Evolutionary conservation across 2,888 invertebrate species (phyloP), one percentile per base, ranked within the genome.

Genomic region (Gymnoscelis rufifasciata): DNA sequence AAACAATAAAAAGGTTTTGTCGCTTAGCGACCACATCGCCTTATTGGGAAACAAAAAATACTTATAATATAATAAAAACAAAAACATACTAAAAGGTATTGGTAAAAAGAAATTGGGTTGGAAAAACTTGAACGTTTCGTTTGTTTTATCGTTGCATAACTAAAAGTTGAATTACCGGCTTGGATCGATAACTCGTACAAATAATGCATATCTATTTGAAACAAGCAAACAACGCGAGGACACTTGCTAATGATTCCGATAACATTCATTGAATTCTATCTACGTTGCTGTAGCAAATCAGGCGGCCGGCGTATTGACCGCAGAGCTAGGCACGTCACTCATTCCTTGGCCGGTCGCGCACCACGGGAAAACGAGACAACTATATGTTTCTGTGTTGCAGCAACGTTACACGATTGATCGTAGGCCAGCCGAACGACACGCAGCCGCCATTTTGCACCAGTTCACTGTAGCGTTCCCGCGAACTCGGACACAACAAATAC

Each of bases 391-490:
- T 14, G 14, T 33, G 50, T 51, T 46, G 50, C 46, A 23, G 50
- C 46, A 46, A 46, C 50, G 42, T 31, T 30, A 23, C 38, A 15
- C 37, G 26, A 33, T 15, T 30, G 39, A 26, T 11, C 27, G 39
- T 23, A 15, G 10, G 15, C 8, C 7, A 27, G 56, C 10, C 33
- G 33, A 19, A 6, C 15, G 14, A 35, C 35, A 11, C 19, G 35
- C 35, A 7, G 11, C 60, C 62, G 73, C 68, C 72, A 74, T 71
- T 64, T 68, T 67, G 61, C 38, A 15, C 10, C 35, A 35, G 49
- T 41, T 47, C 59, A 65, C 71, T 56, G 65, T 65, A 64, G 60
- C 69, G 64, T 69, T 66, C 62, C 56, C 46, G 37, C 66, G 69
- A 66, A 72, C 66, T 43, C 44, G 56, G 44, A 35, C 35, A 35